Base-by-base conservation (phyloP, 2,888 invertebrate species). In the Tenthredo livida region DNA sequence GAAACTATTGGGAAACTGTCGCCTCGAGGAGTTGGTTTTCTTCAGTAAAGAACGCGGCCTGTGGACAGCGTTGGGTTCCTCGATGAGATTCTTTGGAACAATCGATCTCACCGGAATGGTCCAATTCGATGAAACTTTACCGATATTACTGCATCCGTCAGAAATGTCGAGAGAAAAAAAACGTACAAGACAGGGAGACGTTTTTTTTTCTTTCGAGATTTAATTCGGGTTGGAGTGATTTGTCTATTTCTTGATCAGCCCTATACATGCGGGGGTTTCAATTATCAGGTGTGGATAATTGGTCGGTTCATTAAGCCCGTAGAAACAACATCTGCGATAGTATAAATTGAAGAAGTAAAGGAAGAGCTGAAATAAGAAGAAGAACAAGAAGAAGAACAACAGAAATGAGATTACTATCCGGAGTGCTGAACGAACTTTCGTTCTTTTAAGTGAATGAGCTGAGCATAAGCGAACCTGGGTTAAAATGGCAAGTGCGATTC, bases 351-450 rank as follows among this genome's bases (percentile, higher is more conserved):
- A 25, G 61, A 12, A 25, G 61, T 15, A 37, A 1, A 37, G 17
- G 0, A 70, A 33, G 1, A 37, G 33, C 15, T n/a, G 33, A 67
- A 17, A 67, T 2, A 33, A 67, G 33, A 67, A 29, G 25, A 29
- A 67, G 29, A 67, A 67, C 6, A 58, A n/a, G 2, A 58, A 65
- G 2, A 29, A 87, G 84, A 87, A 89, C 86, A 86, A 88, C 87
- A 84, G 47, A 47, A 47, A 85, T 84, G 85, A 75, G 86, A 87
- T 78, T 61, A 61, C 50, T 58, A 54, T 50, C 15, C 12, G 12
- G 82, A 78, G 75, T 86, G 84, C 84, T 58, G 37, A 61, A 17
- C 84, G 86, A 86, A 84, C 73, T 75, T 65, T 78, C 86, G 86
- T 88, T 77, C 15, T 73, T 85, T 65, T 85, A 85, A 84, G 86